Evolutionary conservation across 2,113 vertebrate genomes (phyloP), one percentile per base, ranked within the genome.

Genomic region (Equus quagga): DNA sequence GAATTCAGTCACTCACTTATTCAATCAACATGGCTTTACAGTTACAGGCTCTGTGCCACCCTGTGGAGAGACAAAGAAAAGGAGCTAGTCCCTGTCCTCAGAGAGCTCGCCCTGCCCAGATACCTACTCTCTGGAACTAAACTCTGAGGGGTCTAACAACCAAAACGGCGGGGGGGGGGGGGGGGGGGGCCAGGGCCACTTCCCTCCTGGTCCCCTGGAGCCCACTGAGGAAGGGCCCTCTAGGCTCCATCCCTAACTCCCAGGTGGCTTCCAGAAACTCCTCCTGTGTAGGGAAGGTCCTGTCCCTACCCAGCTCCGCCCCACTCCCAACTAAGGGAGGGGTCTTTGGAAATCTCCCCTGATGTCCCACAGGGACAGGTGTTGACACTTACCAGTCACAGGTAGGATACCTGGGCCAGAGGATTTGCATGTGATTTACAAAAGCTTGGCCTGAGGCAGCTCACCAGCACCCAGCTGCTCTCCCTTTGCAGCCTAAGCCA

Each of bases 391-490:
- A 28, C 24, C 24, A 23, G 26, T 56, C 75, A 79, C 26, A 36
- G 24, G 62, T 73, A 49, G 12, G 12, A 26, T 33, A 54, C 72
- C 82, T 73, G 69, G 17, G 58, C 26, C 17, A 62, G 69, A 86
- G 41, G 58, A 65, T 97, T 97, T 97, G 75, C 82, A 82, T 94
- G 18, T 44, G 65, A 88, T 94, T 98, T 97, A 91, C 91, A 95
- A 90, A 91, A 56, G 46, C 93, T 67, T 44, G 46, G 11, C 60
- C 41, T 8, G 44, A 89, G 62, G 80, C 36, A 41, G 36, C 36
- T 41, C 44, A 24, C 41, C 51, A 69, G 58, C 14, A 7, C 73
- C 13, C 46, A 33, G 36, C 76, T 56, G 46, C 60, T 56, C 21
- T 88, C 23, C 17, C 18, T 73, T 44, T 12, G 18, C 70, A 60